phyloP scores from a whole-genome alignment of 2,888 invertebrate species.

The Netelia fuscicornis region DNA sequence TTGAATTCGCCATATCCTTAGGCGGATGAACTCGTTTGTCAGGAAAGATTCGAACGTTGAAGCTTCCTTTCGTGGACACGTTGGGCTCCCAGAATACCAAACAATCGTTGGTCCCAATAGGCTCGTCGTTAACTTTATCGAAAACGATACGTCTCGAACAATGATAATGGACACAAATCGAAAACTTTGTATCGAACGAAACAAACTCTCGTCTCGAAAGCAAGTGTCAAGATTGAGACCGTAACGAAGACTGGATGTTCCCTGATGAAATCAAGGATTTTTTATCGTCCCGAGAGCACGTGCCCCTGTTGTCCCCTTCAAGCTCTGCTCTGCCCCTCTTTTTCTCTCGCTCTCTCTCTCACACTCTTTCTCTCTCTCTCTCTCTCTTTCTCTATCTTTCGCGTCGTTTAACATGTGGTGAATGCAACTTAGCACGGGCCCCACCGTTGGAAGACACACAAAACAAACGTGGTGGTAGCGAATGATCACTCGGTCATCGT shows the following conservation, averaged over 20 bases:
- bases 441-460: not conserved
- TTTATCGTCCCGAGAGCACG: slow-evolving; percentile 72
- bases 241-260: slow-evolving; percentile 72
- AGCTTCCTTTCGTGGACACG: not conserved
- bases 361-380: slow-evolving; percentile 1
- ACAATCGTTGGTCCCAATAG: too few species aligned
- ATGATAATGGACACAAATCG: not conserved
- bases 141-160: not conserved
- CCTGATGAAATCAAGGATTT: slow-evolving; percentile 71
- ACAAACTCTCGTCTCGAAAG: not conserved
- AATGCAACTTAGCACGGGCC: slow-evolving; percentile 30
- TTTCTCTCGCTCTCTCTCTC: not conserved
- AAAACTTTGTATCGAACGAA: not conserved
- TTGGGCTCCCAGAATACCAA: too few species aligned
- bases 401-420: slow-evolving; percentile 1
- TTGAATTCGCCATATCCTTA: slow-evolving; percentile 1
- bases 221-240: slow-evolving; percentile 56
- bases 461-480: not conserved
- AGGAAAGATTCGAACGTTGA: not conserved
- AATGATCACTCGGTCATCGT: slow-evolving; percentile 18
- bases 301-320: slow-evolving; percentile 38
- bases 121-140: too few species aligned
- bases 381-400: slow-evolving; percentile 14
- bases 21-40: not conserved
- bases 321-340: not conserved